A percentile compares a stretch with the other conserved stretches of the same genome.
Evolutionary conservation across 2,888 invertebrate genomes (phyloP).

Genomic region (Hypolimnas misippus): DNA sequence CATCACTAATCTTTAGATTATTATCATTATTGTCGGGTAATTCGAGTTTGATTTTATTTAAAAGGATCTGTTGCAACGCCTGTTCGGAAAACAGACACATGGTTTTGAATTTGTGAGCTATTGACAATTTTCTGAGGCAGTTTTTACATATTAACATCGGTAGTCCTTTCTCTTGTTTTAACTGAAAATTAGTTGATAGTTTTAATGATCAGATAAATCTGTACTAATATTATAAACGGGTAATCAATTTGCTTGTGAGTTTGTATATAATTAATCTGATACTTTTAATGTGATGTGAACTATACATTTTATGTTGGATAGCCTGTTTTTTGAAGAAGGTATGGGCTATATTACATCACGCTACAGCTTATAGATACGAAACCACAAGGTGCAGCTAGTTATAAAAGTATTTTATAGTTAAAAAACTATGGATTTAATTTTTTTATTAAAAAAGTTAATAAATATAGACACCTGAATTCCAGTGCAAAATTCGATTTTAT

Average conservation of each 20-base stretch:
- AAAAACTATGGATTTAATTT: neutral
- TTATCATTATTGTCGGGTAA: constrained; percentile 28
- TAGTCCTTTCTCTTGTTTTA: constrained; percentile 47
- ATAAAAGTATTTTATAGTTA: neutral
- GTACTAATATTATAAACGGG: neutral
- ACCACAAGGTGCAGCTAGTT: too few relatives aligned
- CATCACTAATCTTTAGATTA: neutral
- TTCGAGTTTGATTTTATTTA: constrained; percentile 47
- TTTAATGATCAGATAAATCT: neutral
- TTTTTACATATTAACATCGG: constrained; percentile 54
- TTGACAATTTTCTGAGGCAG: constrained; percentile 50
- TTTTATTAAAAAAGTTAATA: neutral
- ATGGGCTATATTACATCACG: too few relatives aligned
- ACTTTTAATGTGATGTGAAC: too few relatives aligned
- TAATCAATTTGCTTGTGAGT: too few relatives aligned
- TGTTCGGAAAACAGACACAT: constrained; percentile 53
- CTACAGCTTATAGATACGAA: too few relatives aligned
- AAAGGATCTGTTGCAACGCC: constrained; percentile 46
- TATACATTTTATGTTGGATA: too few relatives aligned
- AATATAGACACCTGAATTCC: constrained; percentile 61
- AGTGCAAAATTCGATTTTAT: constrained; percentile 59
- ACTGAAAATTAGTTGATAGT: constrained; percentile 39
- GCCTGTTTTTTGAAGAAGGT: too few relatives aligned
- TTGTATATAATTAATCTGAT: too few relatives aligned
- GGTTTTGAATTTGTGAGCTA: constrained; percentile 57